phyloP scores from a whole-genome alignment of 2,797 vertebrate species.

The Acipenser transmontanus region DNA sequence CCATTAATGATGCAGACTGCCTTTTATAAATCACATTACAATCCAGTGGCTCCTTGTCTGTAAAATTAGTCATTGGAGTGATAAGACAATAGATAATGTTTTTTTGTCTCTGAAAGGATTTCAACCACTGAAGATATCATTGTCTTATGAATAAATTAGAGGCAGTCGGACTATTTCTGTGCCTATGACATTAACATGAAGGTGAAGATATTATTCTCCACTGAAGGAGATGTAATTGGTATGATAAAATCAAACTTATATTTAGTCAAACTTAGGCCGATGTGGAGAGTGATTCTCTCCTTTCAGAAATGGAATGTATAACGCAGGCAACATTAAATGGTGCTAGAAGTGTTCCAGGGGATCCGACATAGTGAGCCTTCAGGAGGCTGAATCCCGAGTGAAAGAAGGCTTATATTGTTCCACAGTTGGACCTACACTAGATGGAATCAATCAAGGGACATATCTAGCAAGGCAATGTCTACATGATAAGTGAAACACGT shows the following conservation, averaged over 20 bases:
- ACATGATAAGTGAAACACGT: background rate
- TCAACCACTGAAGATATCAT: slow-evolving; percentile 3
- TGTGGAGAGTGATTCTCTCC: slow-evolving; percentile 6
- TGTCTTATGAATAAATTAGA: slow-evolving; percentile 7
- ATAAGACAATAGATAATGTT: slow-evolving; percentile 5
- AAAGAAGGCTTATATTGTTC: background rate
- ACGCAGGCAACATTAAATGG: background rate
- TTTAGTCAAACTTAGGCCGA: slow-evolving; percentile 3
- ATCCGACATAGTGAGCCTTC: background rate
- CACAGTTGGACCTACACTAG: background rate
- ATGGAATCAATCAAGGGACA: background rate
- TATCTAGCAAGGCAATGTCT: background rate
- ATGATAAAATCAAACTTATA: slow-evolving; percentile 1
- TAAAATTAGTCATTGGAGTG: background rate
- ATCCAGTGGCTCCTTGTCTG: background rate
- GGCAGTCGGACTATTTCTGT: background rate
- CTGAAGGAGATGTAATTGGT: slow-evolving; percentile 14
- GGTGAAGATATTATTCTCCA: slow-evolving; percentile 3
- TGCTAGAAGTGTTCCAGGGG: background rate
- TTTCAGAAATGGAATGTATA: background rate
- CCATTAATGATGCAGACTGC: slow-evolving; percentile 1
- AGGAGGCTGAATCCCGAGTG: background rate
- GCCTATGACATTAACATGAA: background rate
- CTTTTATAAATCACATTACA: slow-evolving; percentile 5
- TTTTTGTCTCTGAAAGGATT: background rate